Conservation (phyloP, 1,140 invertebrate genomes). For the Drosophila tsacasi region DNA sequence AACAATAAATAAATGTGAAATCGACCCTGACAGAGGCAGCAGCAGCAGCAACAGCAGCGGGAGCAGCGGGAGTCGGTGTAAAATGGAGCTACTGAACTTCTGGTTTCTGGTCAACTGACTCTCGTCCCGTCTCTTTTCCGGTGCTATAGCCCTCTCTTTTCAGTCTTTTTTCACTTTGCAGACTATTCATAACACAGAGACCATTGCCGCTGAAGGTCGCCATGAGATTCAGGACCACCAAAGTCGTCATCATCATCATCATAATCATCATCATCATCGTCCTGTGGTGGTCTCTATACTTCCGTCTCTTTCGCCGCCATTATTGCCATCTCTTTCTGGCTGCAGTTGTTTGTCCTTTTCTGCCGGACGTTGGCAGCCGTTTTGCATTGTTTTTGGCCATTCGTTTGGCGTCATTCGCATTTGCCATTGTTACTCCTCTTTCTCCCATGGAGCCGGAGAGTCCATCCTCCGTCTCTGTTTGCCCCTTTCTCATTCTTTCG, state of each 20-base stretch:
- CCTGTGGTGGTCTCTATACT: slow-evolving; percentile 7
- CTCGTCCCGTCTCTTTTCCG: slow-evolving; percentile 14
- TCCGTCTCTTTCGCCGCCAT: slow-evolving; percentile 15
- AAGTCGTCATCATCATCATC: slow-evolving; percentile 13
- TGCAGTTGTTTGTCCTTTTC: slow-evolving; percentile 9
- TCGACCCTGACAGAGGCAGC: slow-evolving; percentile 54
- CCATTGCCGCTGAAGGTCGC: slow-evolving; percentile 49
- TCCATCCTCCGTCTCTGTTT: slow-evolving; percentile 2
- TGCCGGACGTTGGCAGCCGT: slow-evolving; percentile 76
- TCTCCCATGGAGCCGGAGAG: slow-evolving; percentile 14
- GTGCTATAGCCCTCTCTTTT: background rate
- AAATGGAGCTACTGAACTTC: slow-evolving; percentile 54
- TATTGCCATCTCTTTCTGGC: slow-evolving; percentile 4
- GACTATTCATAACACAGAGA: slow-evolving; percentile 50
- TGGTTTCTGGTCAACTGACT: slow-evolving; percentile 62
- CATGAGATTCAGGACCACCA: slow-evolving; percentile 35
- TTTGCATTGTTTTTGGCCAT: slow-evolving; percentile 80
- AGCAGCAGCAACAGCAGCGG: slow-evolving; percentile 2
- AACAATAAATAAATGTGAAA: slow-evolving; percentile 59
- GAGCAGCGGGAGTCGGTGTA: slow-evolving; percentile 10
- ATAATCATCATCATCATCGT: slow-evolving; percentile 3
- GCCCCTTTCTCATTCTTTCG: slow-evolving; percentile 5
- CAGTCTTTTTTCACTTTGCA: slow-evolving; percentile 35
- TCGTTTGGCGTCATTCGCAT: slow-evolving; percentile 70
- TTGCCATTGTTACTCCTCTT: slow-evolving; percentile 69